Evolutionary conservation across 2,888 invertebrate species (phyloP), one percentile per base, ranked within the genome.

Genomic region (Epistrophe grossulariae): DNA sequence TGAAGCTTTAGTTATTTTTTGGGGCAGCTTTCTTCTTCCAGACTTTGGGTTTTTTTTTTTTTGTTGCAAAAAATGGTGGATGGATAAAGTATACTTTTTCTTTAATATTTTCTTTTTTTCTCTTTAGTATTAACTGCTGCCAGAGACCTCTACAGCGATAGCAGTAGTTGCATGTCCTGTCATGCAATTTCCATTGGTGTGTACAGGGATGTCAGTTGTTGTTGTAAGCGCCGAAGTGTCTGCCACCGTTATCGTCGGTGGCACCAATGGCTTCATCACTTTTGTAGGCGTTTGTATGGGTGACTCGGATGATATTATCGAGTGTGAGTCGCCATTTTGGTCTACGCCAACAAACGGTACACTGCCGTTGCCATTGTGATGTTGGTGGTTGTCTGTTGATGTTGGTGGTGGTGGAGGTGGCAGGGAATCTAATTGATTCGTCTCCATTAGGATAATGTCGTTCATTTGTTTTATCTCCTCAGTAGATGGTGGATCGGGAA

Each of bases 401-500:
- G 60, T 66, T 28, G 92, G 92, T 62, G 92, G 92, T 55, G 93
- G 92, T 59, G 93, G 93, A 78, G 93, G 93, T 62, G 92, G 93
- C 73, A 92, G 90, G 24, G 92, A 92, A 82, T 93, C 93, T 89
- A 93, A 88, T 88, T 93, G 93, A 87, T 90, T 92, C 70, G 90
- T 90, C 60, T 92, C 92, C 79, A 91, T 89, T 68, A 90, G 89
- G 70, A 90, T 90, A 62, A 90, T 90, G 71, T 92, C 92, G 82
- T 90, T 91, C 87, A 92, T 89, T 89, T 92, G 90, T 60, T 91
- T 92, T 62, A 92, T 92, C 89, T 92, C 92, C 76, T 92, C 92
- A 19, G 89, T 91, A 70, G 92, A 90, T 76, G 93, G 93, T 76
- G 93, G 93, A 74, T 91, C 93, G 38, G 93, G 93, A 64, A 93